Percentiles rank a stretch among this genome's conserved stretches.
Evolutionary conservation across 1,140 invertebrate species (phyloP).

Genomic region (Calephelis nemesis): DNA sequence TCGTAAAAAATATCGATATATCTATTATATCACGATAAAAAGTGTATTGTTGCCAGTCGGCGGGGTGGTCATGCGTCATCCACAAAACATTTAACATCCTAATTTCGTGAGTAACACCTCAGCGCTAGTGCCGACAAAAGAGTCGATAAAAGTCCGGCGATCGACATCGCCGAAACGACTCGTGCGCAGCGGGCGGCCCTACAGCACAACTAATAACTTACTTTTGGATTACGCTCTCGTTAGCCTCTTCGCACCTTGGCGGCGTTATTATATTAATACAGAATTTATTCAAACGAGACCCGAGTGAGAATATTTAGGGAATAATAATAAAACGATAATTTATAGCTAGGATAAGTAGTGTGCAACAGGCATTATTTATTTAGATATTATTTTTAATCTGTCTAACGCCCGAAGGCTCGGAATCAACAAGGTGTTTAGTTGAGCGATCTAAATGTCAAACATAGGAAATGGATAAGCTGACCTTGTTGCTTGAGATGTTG

Average conservation of each 20-base stretch:
- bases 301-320: slow-evolving; percentile 52
- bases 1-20: slow-evolving; percentile 62
- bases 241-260: slow-evolving; percentile 72
- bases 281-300: slow-evolving; percentile 67
- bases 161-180: slow-evolving; percentile 44
- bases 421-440: slow-evolving; percentile 12
- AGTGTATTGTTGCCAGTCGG: slow-evolving; percentile 43
- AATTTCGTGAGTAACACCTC: slow-evolving; percentile 74
- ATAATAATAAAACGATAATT: slow-evolving; percentile 67
- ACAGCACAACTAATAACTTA: slow-evolving; percentile 66
- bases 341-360: slow-evolving; percentile 39
- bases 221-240: slow-evolving; percentile 70
- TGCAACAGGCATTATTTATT: slow-evolving; percentile 4
- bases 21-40: slow-evolving; percentile 60
- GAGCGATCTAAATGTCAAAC: slow-evolving; percentile 11
- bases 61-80: slow-evolving; percentile 66
- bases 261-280: slow-evolving; percentile 54
- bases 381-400: slow-evolving; percentile 15
- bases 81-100: slow-evolving; percentile 73
- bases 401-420: slow-evolving; percentile 3
- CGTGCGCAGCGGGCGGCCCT: slow-evolving; percentile 53
- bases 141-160: slow-evolving; percentile 62
- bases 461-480: slow-evolving; percentile 2
- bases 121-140: slow-evolving; percentile 70
- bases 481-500: neutral